These are phyloP conservation scores for Eudemis profundana DNA, from an alignment of 2,888 invertebrate species.

Conservation along the genomic window DNA sequence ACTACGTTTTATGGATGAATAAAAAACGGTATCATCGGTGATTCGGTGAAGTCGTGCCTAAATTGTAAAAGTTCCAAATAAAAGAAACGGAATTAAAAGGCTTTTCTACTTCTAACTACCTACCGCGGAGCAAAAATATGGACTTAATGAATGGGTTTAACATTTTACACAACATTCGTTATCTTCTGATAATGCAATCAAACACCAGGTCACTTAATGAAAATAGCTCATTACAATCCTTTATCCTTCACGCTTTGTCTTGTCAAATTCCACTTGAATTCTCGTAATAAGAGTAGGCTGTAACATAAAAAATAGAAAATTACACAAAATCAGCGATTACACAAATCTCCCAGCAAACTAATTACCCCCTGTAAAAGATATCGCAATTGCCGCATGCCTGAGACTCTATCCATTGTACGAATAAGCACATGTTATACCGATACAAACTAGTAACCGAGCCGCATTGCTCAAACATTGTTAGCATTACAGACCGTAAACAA, in stretches of 20 bases:
- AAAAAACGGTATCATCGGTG: too few species aligned
- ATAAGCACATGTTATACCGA: slow-evolving; percentile 57
- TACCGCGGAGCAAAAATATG: too few species aligned
- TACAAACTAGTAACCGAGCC: slow-evolving; percentile 58
- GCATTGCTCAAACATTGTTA: slow-evolving; percentile 63
- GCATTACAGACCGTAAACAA: slow-evolving; percentile 59
- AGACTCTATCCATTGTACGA: slow-evolving; percentile 55
- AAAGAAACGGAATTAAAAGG: too few species aligned
- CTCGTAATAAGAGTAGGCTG: background rate
- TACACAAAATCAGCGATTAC: slow-evolving; percentile 48
- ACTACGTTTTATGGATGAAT: too few species aligned
- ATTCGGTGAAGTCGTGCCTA: too few species aligned
- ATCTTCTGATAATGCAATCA: background rate
- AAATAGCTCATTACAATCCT: background rate
- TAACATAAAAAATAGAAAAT: slow-evolving; percentile 39
- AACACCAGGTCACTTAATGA: too few species aligned
- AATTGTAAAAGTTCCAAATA: too few species aligned
- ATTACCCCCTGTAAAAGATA: slow-evolving; percentile 53
- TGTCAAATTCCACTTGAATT: background rate
- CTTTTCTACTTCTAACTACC: too few species aligned
- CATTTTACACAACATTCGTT: too few species aligned
- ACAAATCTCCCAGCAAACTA: slow-evolving; percentile 51
- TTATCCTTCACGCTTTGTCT: background rate
- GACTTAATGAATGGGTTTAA: too few species aligned
- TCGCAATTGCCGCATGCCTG: slow-evolving; percentile 57